Evolutionary conservation across 2,797 vertebrate species (phyloP).

Genomic region (Sebastes kiyomatsui): DNA sequence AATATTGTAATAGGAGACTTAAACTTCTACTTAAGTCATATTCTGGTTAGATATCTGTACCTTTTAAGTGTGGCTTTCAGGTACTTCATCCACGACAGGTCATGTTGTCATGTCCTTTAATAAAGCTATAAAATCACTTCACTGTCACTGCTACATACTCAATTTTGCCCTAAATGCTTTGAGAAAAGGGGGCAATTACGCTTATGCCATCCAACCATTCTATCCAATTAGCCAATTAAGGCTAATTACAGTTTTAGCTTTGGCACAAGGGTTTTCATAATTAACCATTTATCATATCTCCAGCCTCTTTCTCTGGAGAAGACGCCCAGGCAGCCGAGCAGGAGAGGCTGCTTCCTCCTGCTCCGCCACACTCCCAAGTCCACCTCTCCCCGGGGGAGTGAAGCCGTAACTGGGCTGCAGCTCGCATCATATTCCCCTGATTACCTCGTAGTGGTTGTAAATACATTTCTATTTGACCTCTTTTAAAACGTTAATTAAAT

Average conservation of each 20-base stretch:
- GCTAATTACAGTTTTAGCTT: conserved; percentile 78
- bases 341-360: conserved; percentile 5
- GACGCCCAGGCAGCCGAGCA: conserved; percentile 54
- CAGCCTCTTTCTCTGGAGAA: conserved; percentile 53
- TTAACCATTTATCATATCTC: conserved; percentile 78
- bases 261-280: conserved; percentile 78
- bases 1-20: too few species aligned
- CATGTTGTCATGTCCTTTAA: not conserved
- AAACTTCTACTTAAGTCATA: too few species aligned
- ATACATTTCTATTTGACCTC: conserved; percentile 41
- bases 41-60: too few species aligned
- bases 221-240: conserved; percentile 79
- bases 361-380: conserved; percentile 15
- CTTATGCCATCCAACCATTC: conserved; percentile 70
- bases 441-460: conserved; percentile 12
- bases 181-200: conserved; percentile 58
- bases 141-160: conserved; percentile 14
- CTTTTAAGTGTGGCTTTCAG: too few species aligned
- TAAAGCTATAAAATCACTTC: not conserved
- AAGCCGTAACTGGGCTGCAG: not conserved
- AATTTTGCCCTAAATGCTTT: conserved; percentile 50
- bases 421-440: not conserved
- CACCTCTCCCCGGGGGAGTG: conserved; percentile 30
- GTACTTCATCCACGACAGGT: not conserved
- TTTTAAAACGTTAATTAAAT: conserved; percentile 32